Conservation (phyloP, 2,113 vertebrate species). For the Peromyscus californicus region DNA sequence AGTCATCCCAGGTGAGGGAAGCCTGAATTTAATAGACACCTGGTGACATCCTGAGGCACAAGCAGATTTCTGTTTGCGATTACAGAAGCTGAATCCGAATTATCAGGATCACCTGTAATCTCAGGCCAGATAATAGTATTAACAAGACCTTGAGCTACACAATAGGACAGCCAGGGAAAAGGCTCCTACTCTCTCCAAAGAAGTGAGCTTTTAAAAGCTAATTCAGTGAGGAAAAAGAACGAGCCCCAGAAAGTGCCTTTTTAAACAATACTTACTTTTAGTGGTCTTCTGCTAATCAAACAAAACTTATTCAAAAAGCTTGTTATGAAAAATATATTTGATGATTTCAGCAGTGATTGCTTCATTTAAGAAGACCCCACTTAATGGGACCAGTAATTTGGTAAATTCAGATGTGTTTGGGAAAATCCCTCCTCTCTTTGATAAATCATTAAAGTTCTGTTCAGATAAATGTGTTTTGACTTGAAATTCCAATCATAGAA, state of each 20-base stretch:
- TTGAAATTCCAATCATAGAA: constrained; percentile 82
- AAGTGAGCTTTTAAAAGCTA: constrained; percentile 79
- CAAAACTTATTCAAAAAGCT: constrained; percentile 79
- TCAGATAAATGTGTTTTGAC: constrained; percentile 84
- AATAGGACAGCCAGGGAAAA: constrained; percentile 83
- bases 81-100: constrained; percentile 82
- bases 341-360: constrained; percentile 75
- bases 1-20: constrained; percentile 74
- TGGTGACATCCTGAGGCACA: constrained; percentile 70
- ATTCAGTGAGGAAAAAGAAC: constrained; percentile 78
- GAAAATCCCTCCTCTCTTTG: constrained; percentile 82
- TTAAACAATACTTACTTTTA: constrained; percentile 84
- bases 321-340: constrained; percentile 68
- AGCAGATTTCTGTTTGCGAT: constrained; percentile 81
- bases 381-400: constrained; percentile 73
- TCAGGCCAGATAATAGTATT: constrained; percentile 79
- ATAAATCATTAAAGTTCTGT: constrained; percentile 85
- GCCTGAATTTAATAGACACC: constrained; percentile 70
- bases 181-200: constrained; percentile 69
- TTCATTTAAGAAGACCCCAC: constrained; percentile 70
- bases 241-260: constrained; percentile 75
- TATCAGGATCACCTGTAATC: constrained; percentile 83
- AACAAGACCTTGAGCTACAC: constrained; percentile 75
- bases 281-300: constrained; percentile 81
- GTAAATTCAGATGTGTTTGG: constrained; percentile 81